Evolutionary conservation across 1,140 invertebrate species (phyloP).

Genomic region (Sitobion miscanthi): DNA sequence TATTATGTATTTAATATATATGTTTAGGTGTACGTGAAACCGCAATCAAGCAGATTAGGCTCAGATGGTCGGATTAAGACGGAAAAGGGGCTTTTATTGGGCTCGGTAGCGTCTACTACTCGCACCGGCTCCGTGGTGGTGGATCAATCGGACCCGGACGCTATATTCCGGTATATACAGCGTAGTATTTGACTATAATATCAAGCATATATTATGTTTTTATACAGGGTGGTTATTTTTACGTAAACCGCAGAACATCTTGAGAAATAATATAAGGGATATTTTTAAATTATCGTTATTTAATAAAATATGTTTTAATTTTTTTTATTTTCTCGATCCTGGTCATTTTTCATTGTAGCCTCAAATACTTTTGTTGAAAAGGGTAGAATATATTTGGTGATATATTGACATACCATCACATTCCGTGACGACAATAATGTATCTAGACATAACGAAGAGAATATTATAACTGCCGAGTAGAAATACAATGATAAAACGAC

Average conservation of each 20-base stretch:
- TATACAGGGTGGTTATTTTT: background rate
- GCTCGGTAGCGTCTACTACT: background rate
- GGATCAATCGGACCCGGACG: background rate
- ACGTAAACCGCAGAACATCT: background rate
- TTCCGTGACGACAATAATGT: background rate
- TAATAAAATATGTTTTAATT: background rate
- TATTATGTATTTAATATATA: background rate
- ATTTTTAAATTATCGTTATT: background rate
- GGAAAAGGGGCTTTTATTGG: background rate
- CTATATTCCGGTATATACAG: background rate
- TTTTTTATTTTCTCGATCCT: too few species aligned
- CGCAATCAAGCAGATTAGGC: conserved; percentile 23
- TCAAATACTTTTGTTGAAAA: background rate
- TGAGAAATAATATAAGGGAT: background rate
- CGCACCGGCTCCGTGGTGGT: background rate
- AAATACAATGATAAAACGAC: background rate
- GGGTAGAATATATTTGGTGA: background rate
- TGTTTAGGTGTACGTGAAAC: background rate
- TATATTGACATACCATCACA: background rate
- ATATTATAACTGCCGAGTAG: background rate
- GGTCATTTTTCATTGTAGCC: background rate
- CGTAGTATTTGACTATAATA: background rate
- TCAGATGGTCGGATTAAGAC: conserved; percentile 44
- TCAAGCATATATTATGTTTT: background rate
- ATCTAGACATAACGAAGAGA: background rate